These are phyloP conservation scores for Lagria hirta DNA, from an alignment of 2,888 invertebrate genomes.

Conservation along the genomic window DNA sequence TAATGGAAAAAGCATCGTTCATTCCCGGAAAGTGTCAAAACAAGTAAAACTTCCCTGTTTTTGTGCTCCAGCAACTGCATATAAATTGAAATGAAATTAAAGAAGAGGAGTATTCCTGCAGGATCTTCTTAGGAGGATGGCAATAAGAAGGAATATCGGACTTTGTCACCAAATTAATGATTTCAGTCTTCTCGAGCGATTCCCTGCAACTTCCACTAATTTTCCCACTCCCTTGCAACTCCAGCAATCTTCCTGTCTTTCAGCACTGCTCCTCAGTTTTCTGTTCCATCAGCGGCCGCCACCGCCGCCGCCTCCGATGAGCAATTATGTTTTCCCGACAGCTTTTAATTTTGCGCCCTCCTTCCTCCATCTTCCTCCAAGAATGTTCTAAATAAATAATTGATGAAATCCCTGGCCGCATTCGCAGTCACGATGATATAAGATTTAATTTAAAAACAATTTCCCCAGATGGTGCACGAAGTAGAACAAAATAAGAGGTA, in stretches of 20 bases:
- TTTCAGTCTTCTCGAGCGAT: constrained; percentile 34
- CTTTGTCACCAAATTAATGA: constrained; percentile 35
- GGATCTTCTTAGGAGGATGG: constrained; percentile 3
- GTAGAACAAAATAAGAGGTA: constrained; percentile 12
- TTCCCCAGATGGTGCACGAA: constrained; percentile 41
- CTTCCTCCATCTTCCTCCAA: constrained; percentile 33
- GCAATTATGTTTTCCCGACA: constrained; percentile 49
- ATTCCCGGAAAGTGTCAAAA: too few relatives aligned
- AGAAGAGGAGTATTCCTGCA: constrained; percentile 22
- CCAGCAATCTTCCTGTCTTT: constrained; percentile 41
- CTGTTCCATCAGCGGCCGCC: constrained; percentile 35
- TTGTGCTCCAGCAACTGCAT: constrained; percentile 28
- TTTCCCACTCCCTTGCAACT: constrained; percentile 40
- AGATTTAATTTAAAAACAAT: constrained; percentile 49
- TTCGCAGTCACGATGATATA: constrained; percentile 43
- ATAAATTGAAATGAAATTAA: constrained; percentile 24
- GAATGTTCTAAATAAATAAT: constrained; percentile 48
- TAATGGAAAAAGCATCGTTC: constrained; percentile 4
- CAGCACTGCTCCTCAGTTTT: constrained; percentile 32
- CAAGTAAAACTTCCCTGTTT: too few relatives aligned
- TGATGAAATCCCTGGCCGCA: constrained; percentile 46
- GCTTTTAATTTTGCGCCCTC: constrained; percentile 48
- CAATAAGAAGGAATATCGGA: constrained; percentile 29
- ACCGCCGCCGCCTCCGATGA: constrained; percentile 43
- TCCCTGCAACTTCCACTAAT: constrained; percentile 41